Conservation (phyloP, 2,113 vertebrate genomes). For the Macroglossus sobrinus region DNA sequence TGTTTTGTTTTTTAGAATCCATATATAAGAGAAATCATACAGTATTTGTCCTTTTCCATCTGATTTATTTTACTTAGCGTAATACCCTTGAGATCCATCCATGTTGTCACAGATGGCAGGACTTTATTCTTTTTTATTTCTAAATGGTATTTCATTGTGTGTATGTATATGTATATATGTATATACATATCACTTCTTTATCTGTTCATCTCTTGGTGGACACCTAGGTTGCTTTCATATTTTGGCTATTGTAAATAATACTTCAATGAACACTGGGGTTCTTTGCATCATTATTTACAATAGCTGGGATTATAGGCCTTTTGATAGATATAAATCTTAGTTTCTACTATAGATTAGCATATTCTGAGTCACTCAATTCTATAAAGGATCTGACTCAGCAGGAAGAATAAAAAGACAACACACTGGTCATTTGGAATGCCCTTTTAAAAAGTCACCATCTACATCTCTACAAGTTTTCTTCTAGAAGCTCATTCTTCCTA, state of each 20-base stretch:
- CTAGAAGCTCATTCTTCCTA: not conserved
- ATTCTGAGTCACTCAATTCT: not conserved
- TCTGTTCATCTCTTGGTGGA: not conserved
- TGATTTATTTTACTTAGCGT: not conserved
- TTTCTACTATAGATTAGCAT: not conserved
- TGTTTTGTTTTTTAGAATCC: not conserved
- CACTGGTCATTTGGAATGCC: constrained; percentile 23
- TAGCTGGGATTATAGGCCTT: not conserved
- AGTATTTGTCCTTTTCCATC: not conserved
- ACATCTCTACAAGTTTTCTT: not conserved
- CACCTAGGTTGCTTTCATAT: not conserved
- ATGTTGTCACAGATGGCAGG: not conserved
- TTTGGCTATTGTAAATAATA: not conserved
- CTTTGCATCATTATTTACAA: not conserved
- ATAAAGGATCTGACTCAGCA: not conserved
- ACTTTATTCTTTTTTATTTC: not conserved
- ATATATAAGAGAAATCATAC: not conserved
- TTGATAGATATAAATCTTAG: not conserved
- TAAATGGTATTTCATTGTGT: not conserved
- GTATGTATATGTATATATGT: no score
- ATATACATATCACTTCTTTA: not conserved
- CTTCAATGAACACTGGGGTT: not conserved
- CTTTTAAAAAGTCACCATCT: not conserved
- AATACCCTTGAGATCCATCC: not conserved
- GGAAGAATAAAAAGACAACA: not conserved